phyloP scores from a whole-genome alignment of 2,888 invertebrate genomes.

The Pristionchus arcanus region DNA sequence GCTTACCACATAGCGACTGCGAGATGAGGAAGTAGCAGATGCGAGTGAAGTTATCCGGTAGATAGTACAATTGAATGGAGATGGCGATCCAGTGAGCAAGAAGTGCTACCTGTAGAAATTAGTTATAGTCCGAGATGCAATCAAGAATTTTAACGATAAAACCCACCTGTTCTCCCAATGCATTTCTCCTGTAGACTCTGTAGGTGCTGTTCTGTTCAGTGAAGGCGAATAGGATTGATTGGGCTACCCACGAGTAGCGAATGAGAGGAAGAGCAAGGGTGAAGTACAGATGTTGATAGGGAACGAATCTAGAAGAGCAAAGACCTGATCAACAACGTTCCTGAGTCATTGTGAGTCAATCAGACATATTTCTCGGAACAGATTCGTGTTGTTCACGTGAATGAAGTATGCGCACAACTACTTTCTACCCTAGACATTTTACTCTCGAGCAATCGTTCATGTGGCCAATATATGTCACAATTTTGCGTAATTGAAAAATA shows the following conservation, averaged over 20 bases:
- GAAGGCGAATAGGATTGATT: conserved; percentile 74
- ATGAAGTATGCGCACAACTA: not conserved
- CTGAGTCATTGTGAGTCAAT: not conserved
- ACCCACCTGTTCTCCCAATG: conserved; percentile 52
- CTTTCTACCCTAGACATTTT: not conserved
- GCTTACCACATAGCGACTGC: conserved; percentile 62
- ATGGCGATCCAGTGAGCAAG: conserved; percentile 76
- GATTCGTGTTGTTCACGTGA: not conserved
- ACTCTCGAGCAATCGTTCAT: too few species aligned
- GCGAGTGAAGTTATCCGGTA: conserved; percentile 68
- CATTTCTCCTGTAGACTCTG: conserved; percentile 65
- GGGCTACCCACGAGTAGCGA: conserved; percentile 66
- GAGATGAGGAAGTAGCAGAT: conserved; percentile 74
- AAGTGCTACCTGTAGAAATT: conserved; percentile 60
- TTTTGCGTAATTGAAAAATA: too few species aligned
- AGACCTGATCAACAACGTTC: not conserved
- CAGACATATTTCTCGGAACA: not conserved
- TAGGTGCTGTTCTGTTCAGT: conserved; percentile 66
- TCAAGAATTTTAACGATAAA: not conserved
- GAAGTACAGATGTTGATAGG: conserved; percentile 78
- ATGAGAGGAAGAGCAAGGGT: conserved; percentile 76
- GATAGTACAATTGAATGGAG: conserved; percentile 72
- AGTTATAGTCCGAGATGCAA: not conserved
- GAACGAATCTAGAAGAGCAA: conserved; percentile 64
- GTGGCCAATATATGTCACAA: too few species aligned